Evolutionary conservation across 2,113 vertebrate genomes (phyloP).

Genomic region (Oriolus oriolus): DNA sequence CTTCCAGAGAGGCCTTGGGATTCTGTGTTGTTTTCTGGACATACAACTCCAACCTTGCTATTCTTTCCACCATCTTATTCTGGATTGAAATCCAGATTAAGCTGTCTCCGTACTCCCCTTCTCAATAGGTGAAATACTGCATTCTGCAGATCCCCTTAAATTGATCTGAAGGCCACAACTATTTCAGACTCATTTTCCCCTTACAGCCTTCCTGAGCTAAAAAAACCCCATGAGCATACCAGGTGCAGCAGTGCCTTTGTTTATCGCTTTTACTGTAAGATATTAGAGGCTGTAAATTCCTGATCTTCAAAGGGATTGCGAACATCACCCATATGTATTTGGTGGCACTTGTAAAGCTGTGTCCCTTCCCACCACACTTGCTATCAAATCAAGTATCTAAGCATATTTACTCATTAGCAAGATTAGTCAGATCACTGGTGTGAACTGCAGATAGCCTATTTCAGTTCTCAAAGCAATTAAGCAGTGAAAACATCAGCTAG

Average conservation of each 20-base stretch:
- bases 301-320: not conserved
- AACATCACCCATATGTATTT: not conserved
- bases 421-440: not conserved
- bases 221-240: not conserved
- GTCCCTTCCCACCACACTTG: not conserved
- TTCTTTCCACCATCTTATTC: too few relatives aligned
- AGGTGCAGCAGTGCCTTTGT: not conserved
- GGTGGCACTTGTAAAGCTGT: not conserved
- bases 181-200: not conserved
- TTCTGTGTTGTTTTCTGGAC: too few relatives aligned
- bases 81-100: too few relatives aligned
- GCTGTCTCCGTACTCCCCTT: too few relatives aligned
- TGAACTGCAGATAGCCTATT: not conserved
- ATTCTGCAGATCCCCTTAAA: too few relatives aligned
- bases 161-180: not conserved
- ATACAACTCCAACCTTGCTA: too few relatives aligned
- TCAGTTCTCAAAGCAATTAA: not conserved
- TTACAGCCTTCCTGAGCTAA: not conserved
- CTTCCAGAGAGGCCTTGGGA: too few relatives aligned
- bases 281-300: not conserved
- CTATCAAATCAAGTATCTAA: not conserved
- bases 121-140: too few relatives aligned
- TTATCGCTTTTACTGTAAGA: not conserved
- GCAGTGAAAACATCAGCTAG: not conserved
- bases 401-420: not conserved